These are phyloP conservation scores for Nephrocerus scutellatus DNA, from an alignment of 2,888 invertebrate genomes.

Conservation along the genomic window DNA sequence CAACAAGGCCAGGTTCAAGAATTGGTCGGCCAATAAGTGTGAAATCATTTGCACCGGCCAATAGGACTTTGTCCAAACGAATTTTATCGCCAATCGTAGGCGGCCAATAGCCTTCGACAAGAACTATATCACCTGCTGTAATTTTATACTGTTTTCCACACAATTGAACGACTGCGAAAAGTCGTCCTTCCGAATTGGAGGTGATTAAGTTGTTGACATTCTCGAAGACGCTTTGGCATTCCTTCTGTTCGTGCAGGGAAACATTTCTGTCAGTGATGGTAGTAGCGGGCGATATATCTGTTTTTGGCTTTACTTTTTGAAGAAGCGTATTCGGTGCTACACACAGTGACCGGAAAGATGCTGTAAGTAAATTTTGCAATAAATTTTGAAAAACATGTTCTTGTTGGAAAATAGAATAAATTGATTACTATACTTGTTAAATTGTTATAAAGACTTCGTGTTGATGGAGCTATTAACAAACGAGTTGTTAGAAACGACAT, in stretches of 20 bases:
- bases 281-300: constrained; percentile 19
- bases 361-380: no score
- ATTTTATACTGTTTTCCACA: constrained; percentile 80
- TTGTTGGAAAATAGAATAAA: no score
- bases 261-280: constrained; percentile 7
- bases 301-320: no score
- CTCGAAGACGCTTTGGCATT: constrained; percentile 30
- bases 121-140: constrained; percentile 75
- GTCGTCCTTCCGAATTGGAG: constrained; percentile 33
- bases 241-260: constrained; percentile 28
- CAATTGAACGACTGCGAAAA: constrained; percentile 75
- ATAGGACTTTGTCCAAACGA: constrained; percentile 72
- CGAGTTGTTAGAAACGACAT: no score
- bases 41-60: constrained; percentile 73
- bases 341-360: no score
- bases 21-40: constrained; percentile 74
- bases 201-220: constrained; percentile 35
- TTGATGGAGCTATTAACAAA: no score
- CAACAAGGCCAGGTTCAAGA: constrained; percentile 64
- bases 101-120: constrained; percentile 78
- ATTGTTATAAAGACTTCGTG: no score
- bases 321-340: no score
- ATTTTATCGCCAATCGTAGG: constrained; percentile 73
- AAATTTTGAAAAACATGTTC: no score
- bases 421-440: no score